phyloP scores from a whole-genome alignment of 2,113 vertebrate species.

The Phoxinus phoxinus region DNA sequence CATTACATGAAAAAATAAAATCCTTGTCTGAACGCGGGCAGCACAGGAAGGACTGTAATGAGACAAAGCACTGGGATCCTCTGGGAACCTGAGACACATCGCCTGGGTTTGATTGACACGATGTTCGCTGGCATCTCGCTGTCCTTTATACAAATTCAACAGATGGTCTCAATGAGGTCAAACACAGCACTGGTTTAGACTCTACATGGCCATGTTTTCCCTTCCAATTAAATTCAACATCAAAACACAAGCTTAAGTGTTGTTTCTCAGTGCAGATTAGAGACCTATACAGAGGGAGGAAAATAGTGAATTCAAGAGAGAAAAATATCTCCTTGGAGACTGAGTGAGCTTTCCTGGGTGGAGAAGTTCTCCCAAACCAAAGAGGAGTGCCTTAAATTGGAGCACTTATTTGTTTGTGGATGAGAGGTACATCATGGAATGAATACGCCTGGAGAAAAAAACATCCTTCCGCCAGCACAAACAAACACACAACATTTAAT shows the following conservation, averaged over 20 bases:
- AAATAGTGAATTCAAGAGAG: background rate
- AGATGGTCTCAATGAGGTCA: conserved; percentile 35
- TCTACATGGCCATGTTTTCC: conserved; percentile 22
- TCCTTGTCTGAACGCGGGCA: background rate
- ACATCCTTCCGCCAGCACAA: background rate
- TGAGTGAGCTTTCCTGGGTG: background rate
- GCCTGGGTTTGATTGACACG: conserved; percentile 42
- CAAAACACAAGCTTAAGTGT: conserved; percentile 17
- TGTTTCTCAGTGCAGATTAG: conserved; percentile 12
- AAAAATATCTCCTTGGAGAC: conserved; percentile 60
- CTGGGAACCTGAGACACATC: background rate
- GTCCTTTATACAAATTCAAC: conserved; percentile 42
- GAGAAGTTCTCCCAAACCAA: conserved; percentile 22
- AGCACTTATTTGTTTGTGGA: conserved; percentile 69
- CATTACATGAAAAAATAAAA: conserved; percentile 4
- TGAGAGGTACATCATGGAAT: conserved; percentile 47
- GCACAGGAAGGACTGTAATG: conserved; percentile 35
- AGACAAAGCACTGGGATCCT: conserved; percentile 24
- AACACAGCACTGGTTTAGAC: conserved; percentile 31
- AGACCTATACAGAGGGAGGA: background rate
- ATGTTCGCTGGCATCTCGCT: conserved; percentile 22
- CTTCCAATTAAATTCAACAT: conserved; percentile 40
- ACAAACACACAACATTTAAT: background rate
- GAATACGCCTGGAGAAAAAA: background rate
- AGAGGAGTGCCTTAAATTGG: conserved; percentile 61